phyloP scores from a whole-genome alignment of 2,797 vertebrate genomes.

The Rhynchotus rufescens region DNA sequence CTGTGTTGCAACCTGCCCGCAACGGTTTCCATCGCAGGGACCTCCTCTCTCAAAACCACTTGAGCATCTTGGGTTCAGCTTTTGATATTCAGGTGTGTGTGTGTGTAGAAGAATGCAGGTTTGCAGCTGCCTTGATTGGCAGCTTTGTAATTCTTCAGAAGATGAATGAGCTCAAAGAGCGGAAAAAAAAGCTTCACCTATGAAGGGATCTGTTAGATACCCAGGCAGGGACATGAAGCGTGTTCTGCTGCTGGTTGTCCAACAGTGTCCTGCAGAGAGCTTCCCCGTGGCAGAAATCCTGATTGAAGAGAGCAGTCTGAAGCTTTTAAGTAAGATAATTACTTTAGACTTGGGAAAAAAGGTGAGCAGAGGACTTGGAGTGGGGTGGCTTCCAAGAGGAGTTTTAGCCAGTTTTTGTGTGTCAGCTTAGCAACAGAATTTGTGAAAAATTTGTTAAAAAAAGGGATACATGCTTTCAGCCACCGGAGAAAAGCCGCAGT shows the following conservation, averaged over 20 bases:
- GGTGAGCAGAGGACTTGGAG: slow-evolving; percentile 19
- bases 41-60: not conserved
- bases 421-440: not conserved
- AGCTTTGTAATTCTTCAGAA: not conserved
- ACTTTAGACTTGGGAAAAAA: not conserved
- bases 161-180: not conserved
- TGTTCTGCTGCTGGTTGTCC: not conserved
- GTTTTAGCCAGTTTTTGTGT: not conserved
- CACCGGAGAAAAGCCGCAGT: not conserved
- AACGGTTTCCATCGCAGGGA: not conserved
- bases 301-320: not conserved
- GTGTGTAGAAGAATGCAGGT: not conserved
- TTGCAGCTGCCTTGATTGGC: not conserved
- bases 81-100: not conserved
- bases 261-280: not conserved
- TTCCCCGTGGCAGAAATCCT: not conserved
- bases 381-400: not conserved
- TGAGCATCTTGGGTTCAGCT: not conserved
- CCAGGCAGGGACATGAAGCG: not conserved
- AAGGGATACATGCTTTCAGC: not conserved
- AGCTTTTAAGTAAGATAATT: not conserved
- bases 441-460: not conserved
- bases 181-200: not conserved
- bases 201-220: not conserved
- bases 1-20: fast-evolving